Evolutionary conservation across 1,140 invertebrate species (phyloP).

Genomic region (Leptinotarsa lineolata): DNA sequence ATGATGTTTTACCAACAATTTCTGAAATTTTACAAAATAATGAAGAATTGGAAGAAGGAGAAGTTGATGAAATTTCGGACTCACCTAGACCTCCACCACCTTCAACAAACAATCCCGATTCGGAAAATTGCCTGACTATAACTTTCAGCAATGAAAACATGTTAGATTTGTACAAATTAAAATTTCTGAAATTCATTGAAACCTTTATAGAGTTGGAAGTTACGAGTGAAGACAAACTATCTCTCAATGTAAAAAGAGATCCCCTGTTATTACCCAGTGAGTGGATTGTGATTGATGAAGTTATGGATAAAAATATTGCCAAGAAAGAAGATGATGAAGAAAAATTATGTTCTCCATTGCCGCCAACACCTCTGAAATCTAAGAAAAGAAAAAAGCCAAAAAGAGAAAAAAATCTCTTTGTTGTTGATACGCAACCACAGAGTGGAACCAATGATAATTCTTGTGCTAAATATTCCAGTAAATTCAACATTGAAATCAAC

Average conservation of each 20-base stretch:
- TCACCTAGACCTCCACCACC: background rate
- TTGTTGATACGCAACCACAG: conserved; percentile 50
- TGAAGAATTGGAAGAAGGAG: conserved; percentile 11
- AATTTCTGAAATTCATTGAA: conserved; percentile 43
- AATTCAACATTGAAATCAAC: conserved; percentile 44
- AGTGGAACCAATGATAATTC: conserved; percentile 25
- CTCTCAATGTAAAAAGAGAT: conserved; percentile 35
- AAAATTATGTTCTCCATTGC: conserved; percentile 20
- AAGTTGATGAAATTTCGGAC: background rate
- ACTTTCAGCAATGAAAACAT: conserved; percentile 38
- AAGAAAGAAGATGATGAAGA: conserved; percentile 20
- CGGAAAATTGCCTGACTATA: conserved; percentile 35
- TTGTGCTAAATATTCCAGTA: conserved; percentile 46
- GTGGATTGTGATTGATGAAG: conserved; percentile 34
- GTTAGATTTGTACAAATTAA: conserved; percentile 42
- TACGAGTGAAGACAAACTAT: conserved; percentile 19
- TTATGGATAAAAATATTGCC: background rate
- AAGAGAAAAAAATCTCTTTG: conserved; percentile 47
- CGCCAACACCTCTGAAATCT: conserved; percentile 24
- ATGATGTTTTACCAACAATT: background rate
- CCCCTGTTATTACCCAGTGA: conserved; percentile 29
- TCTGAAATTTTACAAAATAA: conserved; percentile 5
- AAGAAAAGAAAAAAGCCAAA: conserved; percentile 43
- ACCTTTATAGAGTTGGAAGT: conserved; percentile 40
- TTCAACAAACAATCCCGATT: background rate